Conservation (phyloP, 2,888 invertebrate genomes). For the Andrena praecox region DNA sequence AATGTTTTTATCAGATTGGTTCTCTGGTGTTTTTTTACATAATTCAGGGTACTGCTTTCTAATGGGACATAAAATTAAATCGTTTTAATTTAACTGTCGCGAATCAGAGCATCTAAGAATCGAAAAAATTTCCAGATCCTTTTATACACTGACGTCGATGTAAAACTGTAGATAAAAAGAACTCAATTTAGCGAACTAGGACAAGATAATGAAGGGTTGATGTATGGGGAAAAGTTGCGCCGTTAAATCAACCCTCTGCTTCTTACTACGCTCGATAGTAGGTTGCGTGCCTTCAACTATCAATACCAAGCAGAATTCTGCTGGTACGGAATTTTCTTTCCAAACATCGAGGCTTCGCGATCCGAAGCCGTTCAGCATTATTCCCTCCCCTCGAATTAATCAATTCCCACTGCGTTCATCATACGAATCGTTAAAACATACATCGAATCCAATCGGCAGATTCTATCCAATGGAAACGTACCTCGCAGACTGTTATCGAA, state of each 20-base stretch:
- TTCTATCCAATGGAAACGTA: conserved; percentile 30
- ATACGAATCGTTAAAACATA: conserved; percentile 19
- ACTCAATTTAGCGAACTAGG: conserved; percentile 36
- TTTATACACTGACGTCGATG: not conserved
- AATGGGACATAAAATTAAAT: too few relatives aligned
- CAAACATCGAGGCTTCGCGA: conserved; percentile 25
- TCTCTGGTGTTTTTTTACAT: too few relatives aligned
- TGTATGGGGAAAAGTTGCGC: conserved; percentile 53
- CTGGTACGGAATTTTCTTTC: conserved; percentile 41
- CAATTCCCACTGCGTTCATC: conserved; percentile 32
- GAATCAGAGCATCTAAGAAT: too few relatives aligned
- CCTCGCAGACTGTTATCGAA: not conserved
- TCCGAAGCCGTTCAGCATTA: conserved; percentile 26
- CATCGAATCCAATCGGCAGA: conserved; percentile 28
- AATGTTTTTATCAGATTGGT: too few relatives aligned
- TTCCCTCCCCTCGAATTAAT: conserved; percentile 50
- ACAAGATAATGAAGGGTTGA: conserved; percentile 52
- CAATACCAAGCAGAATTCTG: conserved; percentile 47
- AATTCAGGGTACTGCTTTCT: too few relatives aligned
- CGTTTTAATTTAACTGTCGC: too few relatives aligned
- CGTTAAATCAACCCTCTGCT: conserved; percentile 42
- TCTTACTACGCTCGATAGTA: conserved; percentile 43
- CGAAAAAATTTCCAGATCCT: too few relatives aligned
- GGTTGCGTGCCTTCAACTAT: conserved; percentile 58
- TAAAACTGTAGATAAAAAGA: conserved; percentile 32